phyloP scores from a whole-genome alignment of 1,140 invertebrate species.

The Cyphomyrmex costatus region DNA sequence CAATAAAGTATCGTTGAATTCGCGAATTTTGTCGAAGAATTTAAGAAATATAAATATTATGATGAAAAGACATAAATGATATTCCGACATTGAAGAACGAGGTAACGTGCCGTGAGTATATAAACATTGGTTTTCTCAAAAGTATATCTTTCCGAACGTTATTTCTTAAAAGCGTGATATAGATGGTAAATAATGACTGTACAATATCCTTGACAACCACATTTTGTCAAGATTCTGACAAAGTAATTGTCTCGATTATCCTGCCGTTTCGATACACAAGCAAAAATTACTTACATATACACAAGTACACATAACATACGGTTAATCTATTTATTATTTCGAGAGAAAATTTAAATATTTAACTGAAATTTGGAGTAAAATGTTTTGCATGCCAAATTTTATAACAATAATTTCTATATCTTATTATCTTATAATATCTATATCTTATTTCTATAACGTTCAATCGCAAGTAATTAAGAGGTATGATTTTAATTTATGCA shows the following conservation, averaged over 20 bases:
- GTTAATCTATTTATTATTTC: not conserved
- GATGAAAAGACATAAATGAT: conserved; percentile 22
- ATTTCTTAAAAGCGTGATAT: conserved; percentile 34
- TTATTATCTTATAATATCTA: no score
- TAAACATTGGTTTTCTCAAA: conserved; percentile 13
- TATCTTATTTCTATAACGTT: not conserved
- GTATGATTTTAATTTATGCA: not conserved
- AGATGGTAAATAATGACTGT: conserved; percentile 40
- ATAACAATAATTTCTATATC: not conserved
- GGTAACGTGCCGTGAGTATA: conserved; percentile 32
- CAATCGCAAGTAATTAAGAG: not conserved
- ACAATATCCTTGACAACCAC: conserved; percentile 32
- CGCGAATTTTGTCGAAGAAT: conserved; percentile 20
- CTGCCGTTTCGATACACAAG: conserved; percentile 44
- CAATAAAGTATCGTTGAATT: conserved; percentile 53
- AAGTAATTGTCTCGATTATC: conserved; percentile 53
- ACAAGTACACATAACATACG: not conserved
- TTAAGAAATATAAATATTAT: conserved; percentile 24
- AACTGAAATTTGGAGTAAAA: not conserved
- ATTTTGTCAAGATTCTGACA: conserved; percentile 20
- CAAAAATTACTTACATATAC: conserved; percentile 23
- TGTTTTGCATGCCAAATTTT: not conserved
- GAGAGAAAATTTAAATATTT: not conserved
- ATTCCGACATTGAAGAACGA: conserved; percentile 7
- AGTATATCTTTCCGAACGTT: conserved; percentile 26